Base-by-base conservation (phyloP, 1,140 invertebrate genomes). In the Helicoverpa zea region DNA sequence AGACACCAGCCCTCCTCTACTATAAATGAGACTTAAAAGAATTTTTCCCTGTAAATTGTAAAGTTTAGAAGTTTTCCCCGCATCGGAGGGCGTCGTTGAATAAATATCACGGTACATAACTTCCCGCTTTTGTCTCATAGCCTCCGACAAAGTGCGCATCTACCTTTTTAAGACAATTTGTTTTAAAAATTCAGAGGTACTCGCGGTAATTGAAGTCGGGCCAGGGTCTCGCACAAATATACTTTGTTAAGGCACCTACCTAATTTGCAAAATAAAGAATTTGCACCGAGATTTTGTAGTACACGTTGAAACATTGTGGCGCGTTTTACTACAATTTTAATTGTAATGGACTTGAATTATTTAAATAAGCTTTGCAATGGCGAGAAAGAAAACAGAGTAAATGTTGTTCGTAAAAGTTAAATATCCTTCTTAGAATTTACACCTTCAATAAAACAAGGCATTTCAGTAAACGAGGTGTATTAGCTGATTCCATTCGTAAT, bases 131-230 rank as follows among this genome's bases (percentile, higher is more conserved):
- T 77, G 75, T 77, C 61, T 77, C 61, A 23, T 5, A 51, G 59
- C 23, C 23, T 18, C 16, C 16, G 11, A 76, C 75, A 61, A 76
- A 76, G 47, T 77, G 61, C 23, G 75, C 75, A 77, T 77, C 75
- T 35, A 64, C 75, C 61, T 77, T 77, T 76, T 77, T 77, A 77
- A 77, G 75, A 77, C 61, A 77, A 66, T 77, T 77, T 77, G 49
- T 49, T 66, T 64, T 77, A 77, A 77, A 77, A 64, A 77, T 77
- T 77, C 59, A 77, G n/a, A 63, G 47, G 74, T 54, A 54, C 74
- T 77, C 47, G 56, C 5, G 47, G 74, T 77, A 77, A 77, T 77
- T 77, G 74, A 52, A 77, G 74, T 13, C 59, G 54, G 74, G 59
- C 23, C 74, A 77, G 47, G 74, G 49, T 7, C 59, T 63, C 58